These are phyloP conservation scores for Rhogogaster chlorosoma DNA, from an alignment of 2,888 invertebrate species.

Conservation along the genomic window DNA sequence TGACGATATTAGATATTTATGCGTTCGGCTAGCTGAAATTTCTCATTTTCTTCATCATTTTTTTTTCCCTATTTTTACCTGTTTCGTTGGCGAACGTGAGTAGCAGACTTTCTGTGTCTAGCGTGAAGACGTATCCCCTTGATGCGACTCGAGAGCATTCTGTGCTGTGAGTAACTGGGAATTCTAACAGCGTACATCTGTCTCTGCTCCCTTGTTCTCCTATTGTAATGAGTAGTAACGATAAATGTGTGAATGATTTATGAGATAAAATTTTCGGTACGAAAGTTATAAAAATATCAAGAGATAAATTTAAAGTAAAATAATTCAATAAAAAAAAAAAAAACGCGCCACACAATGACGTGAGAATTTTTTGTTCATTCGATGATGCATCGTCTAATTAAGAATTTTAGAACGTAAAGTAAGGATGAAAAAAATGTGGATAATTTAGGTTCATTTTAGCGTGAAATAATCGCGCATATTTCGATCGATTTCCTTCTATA, in stretches of 20 bases:
- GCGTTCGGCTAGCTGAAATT: not conserved
- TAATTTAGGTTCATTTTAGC: not conserved
- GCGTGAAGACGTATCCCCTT: slow-evolving; percentile 85
- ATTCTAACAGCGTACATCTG: slow-evolving; percentile 81
- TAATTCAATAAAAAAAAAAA: slow-evolving; percentile 18
- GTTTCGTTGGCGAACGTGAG: slow-evolving; percentile 85
- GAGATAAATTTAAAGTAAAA: too few relatives aligned
- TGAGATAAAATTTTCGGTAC: not conserved
- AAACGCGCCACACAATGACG: not conserved
- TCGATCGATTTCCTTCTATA: not conserved
- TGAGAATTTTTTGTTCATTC: not conserved
- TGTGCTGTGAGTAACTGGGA: slow-evolving; percentile 84
- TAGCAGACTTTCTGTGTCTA: slow-evolving; percentile 87
- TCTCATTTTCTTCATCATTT: not conserved
- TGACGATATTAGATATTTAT: not conserved
- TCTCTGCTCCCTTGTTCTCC: slow-evolving; percentile 69
- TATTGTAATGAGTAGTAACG: slow-evolving; percentile 55
- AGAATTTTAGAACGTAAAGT: not conserved
- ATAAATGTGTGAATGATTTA: not conserved
- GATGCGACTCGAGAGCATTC: slow-evolving; percentile 87
- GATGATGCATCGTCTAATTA: not conserved
- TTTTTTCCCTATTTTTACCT: slow-evolving; percentile 69
- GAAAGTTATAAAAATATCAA: not conserved
- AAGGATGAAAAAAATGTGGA: not conserved
- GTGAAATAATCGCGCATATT: not conserved